These are phyloP conservation scores for Ptycholaimellus sp. DNA, from an alignment of 2,888 invertebrate genomes.

Conservation along the genomic window DNA sequence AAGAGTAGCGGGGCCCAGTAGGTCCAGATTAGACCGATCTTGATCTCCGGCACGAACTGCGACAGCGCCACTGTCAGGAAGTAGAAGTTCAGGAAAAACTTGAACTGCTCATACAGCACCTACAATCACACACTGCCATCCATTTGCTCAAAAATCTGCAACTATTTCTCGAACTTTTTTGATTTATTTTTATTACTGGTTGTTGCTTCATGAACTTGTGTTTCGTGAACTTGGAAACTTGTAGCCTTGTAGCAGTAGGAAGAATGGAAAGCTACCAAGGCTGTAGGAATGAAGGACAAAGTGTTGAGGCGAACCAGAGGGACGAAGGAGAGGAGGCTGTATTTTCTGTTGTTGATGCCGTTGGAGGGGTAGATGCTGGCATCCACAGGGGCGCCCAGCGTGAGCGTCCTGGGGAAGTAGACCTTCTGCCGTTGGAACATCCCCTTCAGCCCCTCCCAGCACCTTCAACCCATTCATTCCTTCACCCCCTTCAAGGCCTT, in stretches of 20 bases:
- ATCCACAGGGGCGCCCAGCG: too few species aligned
- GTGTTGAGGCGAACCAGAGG: slow-evolving; percentile 32
- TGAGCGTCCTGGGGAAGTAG: too few species aligned
- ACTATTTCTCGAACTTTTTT: neutral
- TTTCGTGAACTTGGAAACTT: too few species aligned
- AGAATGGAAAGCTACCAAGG: too few species aligned
- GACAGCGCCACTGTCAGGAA: slow-evolving; percentile 91
- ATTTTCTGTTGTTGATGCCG: slow-evolving; percentile 91
- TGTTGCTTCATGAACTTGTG: neutral
- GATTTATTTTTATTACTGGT: neutral
- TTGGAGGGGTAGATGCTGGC: slow-evolving; percentile 38
- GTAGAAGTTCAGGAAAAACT: slow-evolving; percentile 90
- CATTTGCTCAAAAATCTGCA: slow-evolving; percentile 5
- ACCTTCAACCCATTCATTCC: too few species aligned
- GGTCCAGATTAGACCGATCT: slow-evolving; percentile 88
- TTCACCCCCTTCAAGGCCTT: too few species aligned
- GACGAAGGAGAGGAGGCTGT: slow-evolving; percentile 44
- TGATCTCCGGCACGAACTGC: slow-evolving; percentile 85
- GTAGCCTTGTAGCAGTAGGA: too few species aligned
- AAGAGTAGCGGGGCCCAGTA: slow-evolving; percentile 94
- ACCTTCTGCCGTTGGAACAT: too few species aligned
- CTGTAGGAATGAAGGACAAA: neutral
- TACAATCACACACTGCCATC: slow-evolving; percentile 27
- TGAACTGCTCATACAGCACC: slow-evolving; percentile 93
- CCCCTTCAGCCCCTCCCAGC: too few species aligned